Evolutionary conservation across 2,797 vertebrate species (phyloP).

Genomic region (Anabacerthia variegaticeps): DNA sequence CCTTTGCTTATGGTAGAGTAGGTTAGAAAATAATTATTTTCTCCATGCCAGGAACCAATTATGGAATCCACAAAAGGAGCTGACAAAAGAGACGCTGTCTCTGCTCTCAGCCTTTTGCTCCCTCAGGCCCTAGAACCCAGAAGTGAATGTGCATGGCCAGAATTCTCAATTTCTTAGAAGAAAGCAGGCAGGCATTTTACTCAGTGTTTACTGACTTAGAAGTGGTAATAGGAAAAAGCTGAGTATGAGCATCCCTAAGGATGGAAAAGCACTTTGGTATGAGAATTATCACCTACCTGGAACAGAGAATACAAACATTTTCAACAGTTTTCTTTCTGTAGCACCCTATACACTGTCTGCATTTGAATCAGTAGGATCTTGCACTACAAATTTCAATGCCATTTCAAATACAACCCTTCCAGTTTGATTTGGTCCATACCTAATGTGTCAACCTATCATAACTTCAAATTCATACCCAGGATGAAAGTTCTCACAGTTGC

Average conservation of each 20-base stretch:
- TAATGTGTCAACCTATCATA: background rate
- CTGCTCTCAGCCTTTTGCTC: constrained; percentile 43
- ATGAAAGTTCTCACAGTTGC: background rate
- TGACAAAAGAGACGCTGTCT: constrained; percentile 50
- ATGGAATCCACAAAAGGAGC: constrained; percentile 50
- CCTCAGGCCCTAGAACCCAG: constrained; percentile 17
- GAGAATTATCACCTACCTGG: background rate
- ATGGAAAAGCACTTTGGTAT: background rate
- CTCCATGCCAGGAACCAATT: constrained; percentile 49
- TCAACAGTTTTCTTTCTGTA: background rate
- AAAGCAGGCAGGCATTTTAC: constrained; percentile 24
- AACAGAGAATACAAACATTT: background rate
- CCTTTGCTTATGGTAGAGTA: constrained; percentile 37
- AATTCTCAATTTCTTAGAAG: constrained; percentile 48
- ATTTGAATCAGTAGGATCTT: background rate
- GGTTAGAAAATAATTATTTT: constrained; percentile 41
- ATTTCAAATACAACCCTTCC: background rate
- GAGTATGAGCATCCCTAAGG: background rate
- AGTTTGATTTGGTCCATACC: background rate
- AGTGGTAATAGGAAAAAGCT: constrained; percentile 20
- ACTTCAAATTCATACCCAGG: background rate
- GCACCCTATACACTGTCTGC: background rate
- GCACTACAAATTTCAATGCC: background rate
- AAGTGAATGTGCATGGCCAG: constrained; percentile 9
- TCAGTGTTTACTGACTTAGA: constrained; percentile 26